Conservation (phyloP, 2,113 vertebrate species). For the Cynoglossus semilaevis region DNA sequence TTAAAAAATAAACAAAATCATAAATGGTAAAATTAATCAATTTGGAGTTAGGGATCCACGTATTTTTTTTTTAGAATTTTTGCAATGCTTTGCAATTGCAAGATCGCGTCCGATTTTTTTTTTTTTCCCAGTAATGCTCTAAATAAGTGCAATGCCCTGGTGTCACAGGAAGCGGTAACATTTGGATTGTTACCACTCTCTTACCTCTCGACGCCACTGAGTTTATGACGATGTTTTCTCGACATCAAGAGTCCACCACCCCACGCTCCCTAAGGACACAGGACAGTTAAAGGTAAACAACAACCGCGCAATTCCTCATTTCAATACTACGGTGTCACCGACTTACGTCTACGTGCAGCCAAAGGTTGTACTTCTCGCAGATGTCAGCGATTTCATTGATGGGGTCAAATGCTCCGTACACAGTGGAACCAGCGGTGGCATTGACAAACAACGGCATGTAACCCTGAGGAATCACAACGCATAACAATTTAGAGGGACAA, state of each 20-base stretch:
- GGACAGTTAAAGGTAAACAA: background rate
- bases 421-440: constrained; percentile 93
- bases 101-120: too few species aligned
- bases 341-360: constrained; percentile 98
- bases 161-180: too few species aligned
- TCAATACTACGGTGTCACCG: background rate
- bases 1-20: too few species aligned
- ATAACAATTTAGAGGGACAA: background rate
- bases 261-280: constrained; percentile 87
- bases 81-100: too few species aligned
- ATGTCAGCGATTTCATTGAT: constrained; percentile 96
- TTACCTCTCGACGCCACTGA: constrained; percentile 90
- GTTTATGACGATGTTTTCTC: constrained; percentile 92
- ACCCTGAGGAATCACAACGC: constrained; percentile 77
- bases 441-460: constrained; percentile 91
- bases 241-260: constrained; percentile 97
- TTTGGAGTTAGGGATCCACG: too few species aligned
- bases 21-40: too few species aligned
- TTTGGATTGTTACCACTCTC: constrained; percentile 25
- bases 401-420: constrained; percentile 96
- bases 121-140: too few species aligned
- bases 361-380: constrained; percentile 96
- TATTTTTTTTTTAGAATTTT: too few species aligned
- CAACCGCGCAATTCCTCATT: background rate
- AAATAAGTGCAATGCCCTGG: too few species aligned